Percentiles rank a stretch among this genome's conserved stretches.
Conservation (phyloP, 1,140 invertebrate genomes). For the Pseudomyrmex sp. region DNA sequence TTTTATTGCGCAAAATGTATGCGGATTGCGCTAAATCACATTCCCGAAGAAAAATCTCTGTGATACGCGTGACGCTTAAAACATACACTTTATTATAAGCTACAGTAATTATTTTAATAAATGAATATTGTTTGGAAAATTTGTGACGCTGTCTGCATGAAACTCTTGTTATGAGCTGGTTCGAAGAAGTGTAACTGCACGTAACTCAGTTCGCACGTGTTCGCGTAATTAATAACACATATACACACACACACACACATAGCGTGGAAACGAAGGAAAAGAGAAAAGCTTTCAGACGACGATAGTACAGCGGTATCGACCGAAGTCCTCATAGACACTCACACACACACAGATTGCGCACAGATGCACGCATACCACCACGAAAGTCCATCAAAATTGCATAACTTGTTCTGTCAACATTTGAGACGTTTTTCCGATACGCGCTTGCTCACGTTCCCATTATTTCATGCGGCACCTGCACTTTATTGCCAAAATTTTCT, state of each 20-base stretch:
- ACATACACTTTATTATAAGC: neutral
- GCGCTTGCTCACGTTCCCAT: constrained; percentile 11
- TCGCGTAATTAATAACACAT: constrained; percentile 17
- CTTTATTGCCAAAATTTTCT: constrained; percentile 27
- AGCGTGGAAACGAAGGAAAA: neutral
- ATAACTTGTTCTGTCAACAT: constrained; percentile 50
- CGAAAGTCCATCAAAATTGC: constrained; percentile 35
- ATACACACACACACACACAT: neutral
- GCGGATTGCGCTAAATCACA: no score
- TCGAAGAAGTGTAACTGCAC: neutral
- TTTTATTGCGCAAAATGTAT: no score
- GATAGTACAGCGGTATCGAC: constrained; percentile 15
- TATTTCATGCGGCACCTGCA: constrained; percentile 14
- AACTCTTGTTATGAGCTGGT: neutral
- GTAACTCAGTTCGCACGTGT: neutral
- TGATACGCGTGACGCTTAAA: neutral
- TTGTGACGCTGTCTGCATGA: neutral
- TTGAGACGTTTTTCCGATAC: constrained; percentile 39
- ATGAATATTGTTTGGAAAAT: neutral
- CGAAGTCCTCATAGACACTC: neutral
- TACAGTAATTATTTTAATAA: no score
- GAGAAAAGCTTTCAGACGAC: neutral
- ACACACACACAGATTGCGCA: no score
- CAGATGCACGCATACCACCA: neutral
- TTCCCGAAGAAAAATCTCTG: no score